Conservation (phyloP, 2,888 invertebrate genomes). For the Cerastis leucographa region DNA sequence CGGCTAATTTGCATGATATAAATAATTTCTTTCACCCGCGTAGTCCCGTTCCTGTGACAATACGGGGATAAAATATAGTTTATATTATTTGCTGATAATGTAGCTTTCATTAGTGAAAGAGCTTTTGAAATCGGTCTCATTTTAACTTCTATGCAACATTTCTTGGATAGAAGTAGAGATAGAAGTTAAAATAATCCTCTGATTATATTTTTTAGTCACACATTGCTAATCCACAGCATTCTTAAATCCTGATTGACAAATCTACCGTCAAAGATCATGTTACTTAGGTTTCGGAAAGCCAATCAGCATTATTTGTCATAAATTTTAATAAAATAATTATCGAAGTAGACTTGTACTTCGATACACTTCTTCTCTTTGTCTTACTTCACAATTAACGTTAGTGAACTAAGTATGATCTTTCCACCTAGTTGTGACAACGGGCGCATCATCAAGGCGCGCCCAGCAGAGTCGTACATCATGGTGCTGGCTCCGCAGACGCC, state of each 20-base stretch:
- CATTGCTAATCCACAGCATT: background rate
- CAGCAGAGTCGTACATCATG: conserved; percentile 96
- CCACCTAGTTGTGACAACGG: conserved; percentile 93
- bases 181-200: background rate
- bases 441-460: conserved; percentile 93
- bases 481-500: conserved; percentile 96
- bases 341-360: background rate
- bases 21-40: too few relatives aligned
- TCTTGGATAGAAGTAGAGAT: too few relatives aligned
- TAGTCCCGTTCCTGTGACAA: too few relatives aligned
- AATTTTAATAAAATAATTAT: background rate
- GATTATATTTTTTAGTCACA: background rate
- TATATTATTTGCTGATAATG: too few relatives aligned
- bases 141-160: too few relatives aligned
- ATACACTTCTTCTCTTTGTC: too few relatives aligned
- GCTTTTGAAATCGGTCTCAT: too few relatives aligned
- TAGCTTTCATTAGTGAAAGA: too few relatives aligned
- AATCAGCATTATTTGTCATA: background rate
- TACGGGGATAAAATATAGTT: too few relatives aligned
- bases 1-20: too few relatives aligned
- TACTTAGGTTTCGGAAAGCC: background rate
- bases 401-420: background rate
- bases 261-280: background rate
- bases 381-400: background rate
- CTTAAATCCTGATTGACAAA: background rate